A percentile compares a stretch with the other conserved stretches of the same genome.
Conservation (phyloP, 2,797 vertebrate species). For the Steatocranus sp. region DNA sequence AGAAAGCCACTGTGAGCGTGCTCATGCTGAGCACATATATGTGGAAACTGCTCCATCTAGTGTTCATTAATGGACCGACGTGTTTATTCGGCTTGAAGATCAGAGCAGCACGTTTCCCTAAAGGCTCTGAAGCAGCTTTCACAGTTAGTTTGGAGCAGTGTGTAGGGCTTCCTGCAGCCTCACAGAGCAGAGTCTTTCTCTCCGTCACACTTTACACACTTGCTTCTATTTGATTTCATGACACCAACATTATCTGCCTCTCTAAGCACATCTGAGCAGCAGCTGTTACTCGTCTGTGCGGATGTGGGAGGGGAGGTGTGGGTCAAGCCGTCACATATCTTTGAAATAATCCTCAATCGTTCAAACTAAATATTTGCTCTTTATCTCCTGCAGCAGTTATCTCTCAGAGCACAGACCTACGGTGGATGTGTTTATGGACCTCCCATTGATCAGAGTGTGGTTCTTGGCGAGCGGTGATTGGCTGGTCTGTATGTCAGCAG, state of each 20-base stretch:
- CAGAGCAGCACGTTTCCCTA: not conserved
- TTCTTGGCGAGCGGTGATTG: not conserved
- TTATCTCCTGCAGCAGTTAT: not conserved
- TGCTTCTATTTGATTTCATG: not conserved
- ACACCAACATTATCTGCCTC: not conserved
- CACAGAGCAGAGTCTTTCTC: not conserved
- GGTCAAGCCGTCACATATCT: not conserved
- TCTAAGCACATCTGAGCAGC: not conserved
- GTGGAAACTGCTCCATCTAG: slow-evolving; percentile 2
- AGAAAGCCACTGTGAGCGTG: not conserved
- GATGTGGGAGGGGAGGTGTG: not conserved
- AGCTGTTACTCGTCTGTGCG: not conserved
- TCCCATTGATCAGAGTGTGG: not conserved
- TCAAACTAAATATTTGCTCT: not conserved
- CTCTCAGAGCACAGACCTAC: not conserved
- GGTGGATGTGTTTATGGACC: not conserved
- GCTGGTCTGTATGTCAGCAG: not conserved
- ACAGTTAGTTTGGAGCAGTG: not conserved
- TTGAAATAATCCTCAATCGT: not conserved
- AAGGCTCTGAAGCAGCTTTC: not conserved
- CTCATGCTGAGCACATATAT: not conserved
- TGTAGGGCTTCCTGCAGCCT: not conserved
- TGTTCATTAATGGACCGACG: not conserved
- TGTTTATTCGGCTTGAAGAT: not conserved
- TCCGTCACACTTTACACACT: not conserved